Conservation (phyloP, 2,113 vertebrate species). For the Phalacrocorax pelagicus region DNA sequence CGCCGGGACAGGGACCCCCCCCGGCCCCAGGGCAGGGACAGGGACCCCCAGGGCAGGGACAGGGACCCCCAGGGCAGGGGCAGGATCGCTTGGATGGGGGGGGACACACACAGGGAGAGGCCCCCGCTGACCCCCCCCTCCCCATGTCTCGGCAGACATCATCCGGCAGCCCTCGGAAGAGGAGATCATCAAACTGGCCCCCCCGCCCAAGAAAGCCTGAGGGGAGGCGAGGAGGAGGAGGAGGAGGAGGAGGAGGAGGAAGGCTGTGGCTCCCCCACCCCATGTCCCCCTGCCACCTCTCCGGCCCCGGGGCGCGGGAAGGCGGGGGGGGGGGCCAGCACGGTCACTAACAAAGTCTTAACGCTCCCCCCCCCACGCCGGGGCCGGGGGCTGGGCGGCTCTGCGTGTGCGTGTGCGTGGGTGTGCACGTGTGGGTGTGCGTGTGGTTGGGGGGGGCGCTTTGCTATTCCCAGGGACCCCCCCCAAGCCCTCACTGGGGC, state of each 20-base stretch:
- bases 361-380: neutral
- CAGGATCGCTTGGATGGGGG: neutral
- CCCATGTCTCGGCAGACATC: constrained; percentile 77
- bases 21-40: no score
- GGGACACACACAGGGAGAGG: neutral
- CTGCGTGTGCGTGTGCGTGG: constrained; percentile 3
- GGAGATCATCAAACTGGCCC: constrained; percentile 94
- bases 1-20: neutral
- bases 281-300: no score
- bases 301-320: no score
- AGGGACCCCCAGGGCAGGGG: neutral
- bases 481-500: neutral
- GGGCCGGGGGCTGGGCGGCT: neutral
- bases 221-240: neutral
- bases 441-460: constrained; percentile 3
- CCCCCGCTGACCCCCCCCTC: neutral
- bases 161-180: constrained; percentile 95
- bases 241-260: neutral
- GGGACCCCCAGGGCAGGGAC: neutral
- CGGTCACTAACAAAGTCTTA: no score
- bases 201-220: constrained; percentile 93
- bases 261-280: neutral
- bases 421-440: constrained; percentile 17
- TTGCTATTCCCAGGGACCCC: constrained; percentile 24
- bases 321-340: no score